A percentile compares a stretch with the other conserved stretches of the same genome.
These are phyloP conservation scores for Cryptus armator DNA, from an alignment of 2,888 invertebrate genomes.

Conservation along the genomic window DNA sequence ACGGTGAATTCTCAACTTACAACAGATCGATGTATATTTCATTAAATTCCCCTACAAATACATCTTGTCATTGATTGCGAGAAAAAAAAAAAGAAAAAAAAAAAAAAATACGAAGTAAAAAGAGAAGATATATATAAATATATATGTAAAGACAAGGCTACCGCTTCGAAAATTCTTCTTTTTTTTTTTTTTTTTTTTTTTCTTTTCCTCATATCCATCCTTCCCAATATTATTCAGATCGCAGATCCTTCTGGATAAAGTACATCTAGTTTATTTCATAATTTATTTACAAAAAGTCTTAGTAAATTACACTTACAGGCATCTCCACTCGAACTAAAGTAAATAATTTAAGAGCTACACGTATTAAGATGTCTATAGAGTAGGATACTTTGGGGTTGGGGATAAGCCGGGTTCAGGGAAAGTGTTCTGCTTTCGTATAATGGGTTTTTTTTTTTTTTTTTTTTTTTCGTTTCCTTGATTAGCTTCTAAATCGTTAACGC, in stretches of 20 bases:
- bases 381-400: slow-evolving; percentile 83
- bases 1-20: slow-evolving; percentile 50
- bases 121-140: slow-evolving; percentile 40
- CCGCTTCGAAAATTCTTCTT: slow-evolving; percentile 34
- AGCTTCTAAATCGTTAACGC: slow-evolving; percentile 40
- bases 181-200: slow-evolving; percentile 27
- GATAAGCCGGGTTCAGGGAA: slow-evolving; percentile 79
- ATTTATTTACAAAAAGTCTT: slow-evolving; percentile 85
- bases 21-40: slow-evolving; percentile 79
- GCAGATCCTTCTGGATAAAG: slow-evolving; percentile 82
- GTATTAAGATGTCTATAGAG: slow-evolving; percentile 84
- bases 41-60: slow-evolving; percentile 77
- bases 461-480: slow-evolving; percentile 59
- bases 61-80: slow-evolving; percentile 70
- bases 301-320: slow-evolving; percentile 85
- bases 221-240: slow-evolving; percentile 64
- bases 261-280: slow-evolving; percentile 85
- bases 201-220: slow-evolving; percentile 34
- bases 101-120: slow-evolving; percentile 38
- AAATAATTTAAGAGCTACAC: slow-evolving; percentile 85
- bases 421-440: slow-evolving; percentile 73
- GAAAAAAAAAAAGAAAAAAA: slow-evolving; percentile 45
- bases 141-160: slow-evolving; percentile 38
- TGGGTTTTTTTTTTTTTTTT: slow-evolving; percentile 51
- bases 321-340: slow-evolving; percentile 85